Base-by-base conservation (phyloP, 1,140 invertebrate species). In the Bombus consobrinus region DNA sequence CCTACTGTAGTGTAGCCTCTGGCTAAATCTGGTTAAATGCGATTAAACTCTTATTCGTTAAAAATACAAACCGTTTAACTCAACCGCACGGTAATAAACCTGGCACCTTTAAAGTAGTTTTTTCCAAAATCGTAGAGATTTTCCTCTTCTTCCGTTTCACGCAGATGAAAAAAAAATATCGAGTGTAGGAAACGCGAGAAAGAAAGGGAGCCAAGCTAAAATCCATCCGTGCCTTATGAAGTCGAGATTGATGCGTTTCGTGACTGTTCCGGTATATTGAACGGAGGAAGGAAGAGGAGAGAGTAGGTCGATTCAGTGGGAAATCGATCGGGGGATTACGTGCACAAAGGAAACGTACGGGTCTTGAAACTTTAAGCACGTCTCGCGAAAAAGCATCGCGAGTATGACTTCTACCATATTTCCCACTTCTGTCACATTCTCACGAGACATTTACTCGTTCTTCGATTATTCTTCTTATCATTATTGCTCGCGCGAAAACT, bases 301-400 rank as follows among this genome's bases (percentile, higher is more conserved):
- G 53, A 72, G 77, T 85, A 73, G 83, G 83, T 85, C 83, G 68
- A 84, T 68, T 72, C 83, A 22, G 25, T 72, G n/a, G 41, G n/a
- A 73, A 80, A 85, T 85, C 83, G 83, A 85, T 85, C 83, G 68
- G 9, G 32, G 77, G 68, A 80, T 85, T 85, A 85, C 83, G 68
- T 72, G 83, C 76, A 64, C 53, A 69, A 28, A 34, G 57, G 68
- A 47, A 85, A 80, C 41, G 53, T 85, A 64, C 64, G 68, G 32
- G 41, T 85, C 83, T 85, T 80, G 83, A 80, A 85, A 80, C 68
- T 85, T 85, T 80, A 85, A 85, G 41, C 83, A 80, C 68, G 68
- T 62, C 39, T 39, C 34, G 76, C 25, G 76, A 85, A 85, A 62
- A 80, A 62, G 53, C 41, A 59, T 72, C 69, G 53, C 39, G 47